These are phyloP conservation scores for Cataglyphis livida DNA, from an alignment of 2,888 invertebrate genomes.

Conservation along the genomic window DNA sequence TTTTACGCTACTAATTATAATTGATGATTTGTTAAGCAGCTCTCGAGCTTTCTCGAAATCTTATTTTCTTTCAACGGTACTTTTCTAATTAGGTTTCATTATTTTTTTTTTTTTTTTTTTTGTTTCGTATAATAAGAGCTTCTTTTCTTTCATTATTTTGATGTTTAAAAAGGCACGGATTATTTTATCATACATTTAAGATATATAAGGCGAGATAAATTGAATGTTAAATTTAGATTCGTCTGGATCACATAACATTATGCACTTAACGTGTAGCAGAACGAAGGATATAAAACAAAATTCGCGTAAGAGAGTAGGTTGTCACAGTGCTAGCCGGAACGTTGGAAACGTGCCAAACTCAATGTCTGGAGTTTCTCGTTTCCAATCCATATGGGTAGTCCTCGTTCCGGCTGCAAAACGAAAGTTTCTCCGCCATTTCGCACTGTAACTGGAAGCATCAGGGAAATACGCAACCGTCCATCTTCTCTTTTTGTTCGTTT, in stretches of 20 bases:
- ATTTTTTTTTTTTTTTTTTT: not conserved
- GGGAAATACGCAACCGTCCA: slow-evolving; percentile 60
- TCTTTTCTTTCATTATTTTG: not conserved
- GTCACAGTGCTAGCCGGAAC: slow-evolving; percentile 47
- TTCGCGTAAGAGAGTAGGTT: slow-evolving; percentile 61
- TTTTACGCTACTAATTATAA: not conserved
- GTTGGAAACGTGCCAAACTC: slow-evolving; percentile 65
- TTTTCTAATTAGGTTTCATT: not conserved
- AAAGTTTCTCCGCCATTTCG: slow-evolving; percentile 57
- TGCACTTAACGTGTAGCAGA: slow-evolving; percentile 64
- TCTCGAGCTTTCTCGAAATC: not conserved
- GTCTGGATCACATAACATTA: slow-evolving; percentile 60
- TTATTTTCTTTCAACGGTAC: not conserved
- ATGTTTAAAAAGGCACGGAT: not conserved
- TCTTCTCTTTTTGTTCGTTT: slow-evolving; percentile 52
- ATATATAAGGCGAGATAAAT: slow-evolving; percentile 26
- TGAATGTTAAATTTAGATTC: slow-evolving; percentile 39
- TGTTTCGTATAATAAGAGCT: not conserved
- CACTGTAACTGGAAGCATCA: slow-evolving; percentile 67
- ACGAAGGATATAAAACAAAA: slow-evolving; percentile 67
- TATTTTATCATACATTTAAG: not conserved
- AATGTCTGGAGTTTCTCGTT: slow-evolving; percentile 64
- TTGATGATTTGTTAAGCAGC: not conserved
- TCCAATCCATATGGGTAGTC: slow-evolving; percentile 72
- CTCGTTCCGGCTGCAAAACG: slow-evolving; percentile 66